phyloP scores from a whole-genome alignment of 2,113 vertebrate species.

The Poeciliopsis retropinna region DNA sequence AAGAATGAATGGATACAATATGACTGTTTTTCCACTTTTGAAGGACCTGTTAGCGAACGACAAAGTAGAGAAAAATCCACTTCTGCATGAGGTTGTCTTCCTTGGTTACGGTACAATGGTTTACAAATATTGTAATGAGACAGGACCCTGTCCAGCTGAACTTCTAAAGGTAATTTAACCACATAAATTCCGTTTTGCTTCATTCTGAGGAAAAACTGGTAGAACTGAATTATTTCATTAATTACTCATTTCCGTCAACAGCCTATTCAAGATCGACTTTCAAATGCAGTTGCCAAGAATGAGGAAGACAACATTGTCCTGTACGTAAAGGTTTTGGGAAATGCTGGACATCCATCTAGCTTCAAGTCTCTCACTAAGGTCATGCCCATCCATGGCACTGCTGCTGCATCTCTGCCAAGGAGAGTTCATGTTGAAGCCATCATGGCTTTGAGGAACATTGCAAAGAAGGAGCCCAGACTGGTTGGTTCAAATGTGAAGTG shows the following conservation, averaged over 20 bases:
- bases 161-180: slow-evolving; percentile 60
- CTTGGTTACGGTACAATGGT: slow-evolving; percentile 84
- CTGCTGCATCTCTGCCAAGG: slow-evolving; percentile 65
- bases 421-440: slow-evolving; percentile 81
- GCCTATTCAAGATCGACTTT: slow-evolving; percentile 81
- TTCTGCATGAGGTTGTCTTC: slow-evolving; percentile 73
- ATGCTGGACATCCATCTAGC: slow-evolving; percentile 82
- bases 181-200: neutral
- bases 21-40: slow-evolving; percentile 8
- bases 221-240: neutral
- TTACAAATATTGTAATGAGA: slow-evolving; percentile 75
- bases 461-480: slow-evolving; percentile 79
- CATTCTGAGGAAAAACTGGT: neutral
- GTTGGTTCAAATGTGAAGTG: slow-evolving; percentile 33
- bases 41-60: slow-evolving; percentile 74
- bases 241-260: slow-evolving; percentile 44
- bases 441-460: slow-evolving; percentile 84
- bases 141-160: slow-evolving; percentile 55
- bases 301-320: slow-evolving; percentile 77
- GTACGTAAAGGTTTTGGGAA: slow-evolving; percentile 85
- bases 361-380: slow-evolving; percentile 83
- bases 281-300: slow-evolving; percentile 73
- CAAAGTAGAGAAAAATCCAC: slow-evolving; percentile 63
- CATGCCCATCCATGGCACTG: slow-evolving; percentile 77
- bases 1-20: neutral